phyloP scores from a whole-genome alignment of 2,797 vertebrate species.

The Cossypha dichroa region DNA sequence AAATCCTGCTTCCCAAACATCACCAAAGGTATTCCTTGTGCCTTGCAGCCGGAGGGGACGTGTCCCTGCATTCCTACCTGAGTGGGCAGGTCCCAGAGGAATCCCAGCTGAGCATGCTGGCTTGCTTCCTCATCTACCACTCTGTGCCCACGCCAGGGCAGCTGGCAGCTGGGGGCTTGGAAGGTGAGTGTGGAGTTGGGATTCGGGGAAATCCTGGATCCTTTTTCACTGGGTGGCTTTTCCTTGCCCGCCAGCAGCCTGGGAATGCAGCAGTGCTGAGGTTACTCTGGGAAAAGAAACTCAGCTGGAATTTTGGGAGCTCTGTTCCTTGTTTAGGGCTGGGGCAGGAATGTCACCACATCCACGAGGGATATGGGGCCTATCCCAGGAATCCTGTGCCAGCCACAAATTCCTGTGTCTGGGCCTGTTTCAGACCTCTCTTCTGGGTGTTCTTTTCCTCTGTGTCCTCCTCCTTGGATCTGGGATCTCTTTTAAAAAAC shows the following conservation, averaged over 20 bases:
- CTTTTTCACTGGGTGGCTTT: background rate
- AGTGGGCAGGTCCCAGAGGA: conserved; percentile 76
- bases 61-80: conserved; percentile 85
- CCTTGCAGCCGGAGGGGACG: conserved; percentile 81
- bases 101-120: conserved; percentile 81
- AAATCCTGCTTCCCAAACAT: background rate
- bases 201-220: background rate
- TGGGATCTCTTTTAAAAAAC: background rate
- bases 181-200: conserved; percentile 70
- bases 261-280: too few relatives aligned
- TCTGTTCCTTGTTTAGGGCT: background rate
- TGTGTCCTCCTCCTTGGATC: background rate
- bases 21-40: background rate
- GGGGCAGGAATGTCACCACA: background rate
- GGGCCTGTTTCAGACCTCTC: background rate
- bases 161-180: conserved; percentile 71
- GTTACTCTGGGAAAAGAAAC: background rate
- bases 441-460: background rate
- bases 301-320: background rate
- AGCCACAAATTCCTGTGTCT: background rate
- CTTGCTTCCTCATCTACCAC: conserved; percentile 93
- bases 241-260: background rate
- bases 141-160: conserved; percentile 85
- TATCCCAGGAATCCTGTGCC: background rate
- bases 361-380: background rate